Evolutionary conservation across 2,113 vertebrate genomes (phyloP).

Genomic region (Reinhardtius hippoglossoides): DNA sequence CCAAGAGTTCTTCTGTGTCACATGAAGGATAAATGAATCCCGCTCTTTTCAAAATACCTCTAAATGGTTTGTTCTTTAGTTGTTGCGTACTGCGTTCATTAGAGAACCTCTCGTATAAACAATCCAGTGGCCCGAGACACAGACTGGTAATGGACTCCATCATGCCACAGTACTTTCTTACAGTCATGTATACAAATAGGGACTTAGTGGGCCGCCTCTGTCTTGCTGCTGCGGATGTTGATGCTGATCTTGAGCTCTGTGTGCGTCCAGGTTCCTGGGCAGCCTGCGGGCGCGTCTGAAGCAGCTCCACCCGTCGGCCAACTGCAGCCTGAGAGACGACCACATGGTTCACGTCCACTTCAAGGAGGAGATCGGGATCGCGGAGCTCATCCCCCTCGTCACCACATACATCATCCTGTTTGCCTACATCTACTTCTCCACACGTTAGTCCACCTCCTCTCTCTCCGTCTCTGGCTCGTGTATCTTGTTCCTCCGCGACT

Average conservation of each 20-base stretch:
- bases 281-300: conserved; percentile 92
- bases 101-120: background rate
- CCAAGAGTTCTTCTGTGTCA: background rate
- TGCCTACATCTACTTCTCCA: conserved; percentile 99
- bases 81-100: too few species aligned
- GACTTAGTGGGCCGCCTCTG: background rate
- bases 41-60: too few species aligned
- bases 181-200: too few species aligned
- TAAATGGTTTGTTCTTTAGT: too few species aligned
- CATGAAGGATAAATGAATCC: too few species aligned
- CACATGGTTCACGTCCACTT: conserved; percentile 95
- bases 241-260: background rate
- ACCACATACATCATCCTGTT: conserved; percentile 99
- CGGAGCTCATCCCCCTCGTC: conserved; percentile 96
- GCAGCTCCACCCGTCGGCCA: conserved; percentile 91
- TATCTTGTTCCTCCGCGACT: too few species aligned
- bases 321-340: conserved; percentile 92
- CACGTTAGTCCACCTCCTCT: conserved; percentile 83
- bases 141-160: background rate
- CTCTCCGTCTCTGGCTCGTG: too few species aligned
- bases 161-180: too few species aligned
- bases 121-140: background rate
- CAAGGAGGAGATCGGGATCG: conserved; percentile 96
- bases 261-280: conserved; percentile 86
- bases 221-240: background rate